Evolutionary conservation across 2,113 vertebrate genomes (phyloP).

Genomic region (Chlorodrepanis virens): DNA sequence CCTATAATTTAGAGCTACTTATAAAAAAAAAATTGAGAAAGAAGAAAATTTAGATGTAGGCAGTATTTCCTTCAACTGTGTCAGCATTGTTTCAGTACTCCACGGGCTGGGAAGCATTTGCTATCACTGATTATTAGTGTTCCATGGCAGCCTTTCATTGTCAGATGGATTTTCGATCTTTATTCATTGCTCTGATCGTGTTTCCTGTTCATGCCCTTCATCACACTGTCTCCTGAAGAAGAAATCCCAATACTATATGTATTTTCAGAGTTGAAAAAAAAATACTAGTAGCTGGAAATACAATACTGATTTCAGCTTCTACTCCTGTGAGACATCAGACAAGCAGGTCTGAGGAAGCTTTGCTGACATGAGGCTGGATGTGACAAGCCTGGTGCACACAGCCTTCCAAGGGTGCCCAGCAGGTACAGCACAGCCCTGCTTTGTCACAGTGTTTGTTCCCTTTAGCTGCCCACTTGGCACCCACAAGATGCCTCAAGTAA

Average conservation of each 20-base stretch:
- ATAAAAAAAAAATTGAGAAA: not conserved
- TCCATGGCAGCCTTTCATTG: not conserved
- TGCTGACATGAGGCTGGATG: not conserved
- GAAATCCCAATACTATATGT: not conserved
- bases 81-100: not conserved
- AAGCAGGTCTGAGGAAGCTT: not conserved
- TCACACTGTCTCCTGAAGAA: not conserved
- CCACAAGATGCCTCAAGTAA: not conserved
- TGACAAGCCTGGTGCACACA: not conserved
- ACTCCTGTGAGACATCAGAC: not conserved
- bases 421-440: not conserved
- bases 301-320: not conserved
- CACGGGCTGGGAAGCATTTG: not conserved
- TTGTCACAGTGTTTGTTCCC: not conserved
- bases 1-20: not conserved
- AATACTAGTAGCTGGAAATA: not conserved
- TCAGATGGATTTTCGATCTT: not conserved
- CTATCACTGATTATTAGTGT: not conserved
- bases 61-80: not conserved
- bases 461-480: not conserved
- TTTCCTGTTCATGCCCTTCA: not conserved
- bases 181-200: not conserved
- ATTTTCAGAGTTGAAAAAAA: not conserved
- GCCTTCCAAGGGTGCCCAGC: rapidly evolving
- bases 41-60: not conserved